Evolutionary conservation across 2,888 invertebrate genomes (phyloP).

Genomic region (Teinopalpus imperialis): DNA sequence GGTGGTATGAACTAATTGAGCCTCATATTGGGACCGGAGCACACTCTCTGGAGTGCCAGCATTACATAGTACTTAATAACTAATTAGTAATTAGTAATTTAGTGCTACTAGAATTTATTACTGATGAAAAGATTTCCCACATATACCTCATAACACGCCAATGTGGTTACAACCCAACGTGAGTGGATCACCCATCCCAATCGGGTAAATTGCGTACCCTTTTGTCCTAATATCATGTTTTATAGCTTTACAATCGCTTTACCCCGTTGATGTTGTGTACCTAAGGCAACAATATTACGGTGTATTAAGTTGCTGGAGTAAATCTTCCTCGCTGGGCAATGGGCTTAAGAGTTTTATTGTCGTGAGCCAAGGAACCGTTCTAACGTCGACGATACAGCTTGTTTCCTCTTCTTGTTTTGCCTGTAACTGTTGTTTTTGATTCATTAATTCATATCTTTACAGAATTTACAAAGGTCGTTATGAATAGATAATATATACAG

Average conservation of each 20-base stretch:
- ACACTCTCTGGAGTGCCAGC: no score
- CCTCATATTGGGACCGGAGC: no score
- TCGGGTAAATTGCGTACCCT: no score
- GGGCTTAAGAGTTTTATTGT: conserved; percentile 80
- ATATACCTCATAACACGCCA: no score
- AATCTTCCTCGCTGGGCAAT: conserved; percentile 70
- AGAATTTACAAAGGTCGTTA: neutral
- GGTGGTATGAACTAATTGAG: no score
- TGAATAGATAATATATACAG: neutral
- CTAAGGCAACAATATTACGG: conserved; percentile 59
- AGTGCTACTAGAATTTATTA: no score
- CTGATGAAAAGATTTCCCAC: no score
- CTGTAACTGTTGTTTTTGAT: conserved; percentile 32
- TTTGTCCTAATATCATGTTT: no score
- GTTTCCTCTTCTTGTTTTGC: conserved; percentile 29
- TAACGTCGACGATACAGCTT: conserved; percentile 34
- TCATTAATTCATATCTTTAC: conserved; percentile 22
- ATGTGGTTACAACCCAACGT: no score
- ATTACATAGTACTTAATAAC: no score
- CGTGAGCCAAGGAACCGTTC: conserved; percentile 45
- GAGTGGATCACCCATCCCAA: no score
- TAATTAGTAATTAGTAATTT: no score
- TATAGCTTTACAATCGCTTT: conserved; percentile 9
- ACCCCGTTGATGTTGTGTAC: conserved; percentile 1
- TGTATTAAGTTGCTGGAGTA: conserved; percentile 76